Percentiles rank a stretch among this genome's conserved stretches.
Conservation (phyloP, 2,797 vertebrate genomes). For the Coregonus suidteri region DNA sequence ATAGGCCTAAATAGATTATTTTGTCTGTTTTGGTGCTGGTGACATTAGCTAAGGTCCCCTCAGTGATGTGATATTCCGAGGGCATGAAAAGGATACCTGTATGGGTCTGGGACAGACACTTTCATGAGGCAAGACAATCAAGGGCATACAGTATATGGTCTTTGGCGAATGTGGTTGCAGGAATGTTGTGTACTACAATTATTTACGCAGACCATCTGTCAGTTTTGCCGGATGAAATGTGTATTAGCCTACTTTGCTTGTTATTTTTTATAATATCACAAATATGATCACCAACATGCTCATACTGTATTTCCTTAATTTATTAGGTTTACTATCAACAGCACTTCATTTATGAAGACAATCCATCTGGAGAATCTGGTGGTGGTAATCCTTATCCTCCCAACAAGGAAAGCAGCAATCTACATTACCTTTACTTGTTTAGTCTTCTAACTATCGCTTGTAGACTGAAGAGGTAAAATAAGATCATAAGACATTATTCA, state of each 20-base stretch:
- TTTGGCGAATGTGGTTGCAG: background rate
- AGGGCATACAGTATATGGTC: slow-evolving; percentile 9
- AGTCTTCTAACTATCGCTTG: background rate
- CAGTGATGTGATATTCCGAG: slow-evolving; percentile 29
- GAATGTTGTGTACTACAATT: background rate
- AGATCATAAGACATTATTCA: background rate
- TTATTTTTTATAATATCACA: background rate
- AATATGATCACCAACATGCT: background rate
- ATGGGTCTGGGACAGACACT: slow-evolving; percentile 2
- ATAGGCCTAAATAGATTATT: slow-evolving; percentile 33
- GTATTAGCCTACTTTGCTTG: background rate
- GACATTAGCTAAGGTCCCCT: slow-evolving; percentile 31
- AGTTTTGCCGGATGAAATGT: background rate
- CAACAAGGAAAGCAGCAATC: too few relatives aligned
- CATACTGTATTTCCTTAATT: background rate
- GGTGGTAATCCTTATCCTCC: background rate
- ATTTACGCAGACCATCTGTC: background rate
- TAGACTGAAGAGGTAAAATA: background rate
- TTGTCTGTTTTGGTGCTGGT: slow-evolving; percentile 32
- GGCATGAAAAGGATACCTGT: slow-evolving; percentile 41
- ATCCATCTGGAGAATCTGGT: background rate
- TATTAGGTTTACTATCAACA: background rate
- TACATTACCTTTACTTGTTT: too few relatives aligned
- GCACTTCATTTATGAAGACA: background rate
- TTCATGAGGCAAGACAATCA: slow-evolving; percentile 20